Evolutionary conservation across 2,113 vertebrate species (phyloP).

Genomic region (Eurypyga helias): DNA sequence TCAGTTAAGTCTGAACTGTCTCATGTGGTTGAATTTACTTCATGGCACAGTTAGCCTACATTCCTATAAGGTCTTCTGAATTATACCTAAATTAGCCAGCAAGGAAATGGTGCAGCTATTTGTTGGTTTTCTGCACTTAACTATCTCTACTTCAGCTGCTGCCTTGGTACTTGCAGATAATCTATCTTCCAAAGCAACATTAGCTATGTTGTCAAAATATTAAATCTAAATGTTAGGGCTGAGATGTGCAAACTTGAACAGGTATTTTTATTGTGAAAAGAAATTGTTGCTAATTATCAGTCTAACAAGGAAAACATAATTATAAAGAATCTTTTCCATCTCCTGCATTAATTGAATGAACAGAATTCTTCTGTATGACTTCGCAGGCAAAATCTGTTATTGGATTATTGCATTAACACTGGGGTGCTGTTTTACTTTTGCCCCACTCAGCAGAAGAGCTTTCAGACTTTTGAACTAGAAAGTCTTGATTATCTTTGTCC

Average conservation of each 20-base stretch:
- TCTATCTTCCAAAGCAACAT: not conserved
- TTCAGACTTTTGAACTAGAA: not conserved
- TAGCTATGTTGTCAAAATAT: not conserved
- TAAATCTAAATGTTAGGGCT: not conserved
- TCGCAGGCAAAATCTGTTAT: not conserved
- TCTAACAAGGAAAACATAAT: constrained; percentile 17
- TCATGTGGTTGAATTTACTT: not conserved
- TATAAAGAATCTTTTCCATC: not conserved
- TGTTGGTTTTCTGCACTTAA: not conserved
- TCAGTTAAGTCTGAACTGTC: not conserved
- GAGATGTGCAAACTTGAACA: not conserved
- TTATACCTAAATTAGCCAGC: not conserved
- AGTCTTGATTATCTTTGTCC: not conserved
- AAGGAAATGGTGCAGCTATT: not conserved
- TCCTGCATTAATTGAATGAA: not conserved
- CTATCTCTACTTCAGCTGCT: not conserved
- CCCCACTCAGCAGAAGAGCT: not conserved
- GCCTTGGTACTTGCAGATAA: not conserved
- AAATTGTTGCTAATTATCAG: not conserved
- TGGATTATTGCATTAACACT: not conserved
- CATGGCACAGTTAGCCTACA: fast-evolving
- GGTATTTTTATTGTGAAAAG: not conserved
- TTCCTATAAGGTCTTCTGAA: not conserved
- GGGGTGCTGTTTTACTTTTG: not conserved
- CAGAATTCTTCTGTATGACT: not conserved